Conservation (phyloP, 2,113 vertebrate genomes). For the Podilymbus podiceps region DNA sequence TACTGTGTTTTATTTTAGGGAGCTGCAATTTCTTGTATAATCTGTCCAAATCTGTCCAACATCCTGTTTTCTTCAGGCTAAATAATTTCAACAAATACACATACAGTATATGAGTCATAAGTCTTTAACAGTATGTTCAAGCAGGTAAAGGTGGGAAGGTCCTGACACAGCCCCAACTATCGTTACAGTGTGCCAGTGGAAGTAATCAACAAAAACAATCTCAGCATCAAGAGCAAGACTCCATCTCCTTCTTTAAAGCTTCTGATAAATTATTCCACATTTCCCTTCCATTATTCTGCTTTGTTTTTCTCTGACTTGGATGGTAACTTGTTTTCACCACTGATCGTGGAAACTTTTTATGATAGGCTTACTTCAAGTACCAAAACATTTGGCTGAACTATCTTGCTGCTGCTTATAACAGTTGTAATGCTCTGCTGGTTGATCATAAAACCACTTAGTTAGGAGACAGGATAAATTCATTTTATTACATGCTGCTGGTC, state of each 20-base stretch:
- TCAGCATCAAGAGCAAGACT: not conserved
- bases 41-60: not conserved
- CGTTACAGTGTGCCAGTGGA: not conserved
- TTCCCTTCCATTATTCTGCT: not conserved
- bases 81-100: not conserved
- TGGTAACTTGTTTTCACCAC: not conserved
- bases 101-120: not conserved
- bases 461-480: not conserved
- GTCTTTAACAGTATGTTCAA: constrained; percentile 2
- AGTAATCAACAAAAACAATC: not conserved
- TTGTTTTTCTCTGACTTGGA: not conserved
- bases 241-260: not conserved
- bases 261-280: not conserved
- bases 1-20: not conserved
- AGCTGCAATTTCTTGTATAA: not conserved
- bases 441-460: not conserved
- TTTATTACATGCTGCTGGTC: not conserved
- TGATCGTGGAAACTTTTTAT: not conserved
- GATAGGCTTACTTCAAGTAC: not conserved
- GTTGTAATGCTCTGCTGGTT: not conserved
- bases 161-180: not conserved
- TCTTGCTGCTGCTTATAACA: not conserved
- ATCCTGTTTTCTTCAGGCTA: constrained; percentile 50
- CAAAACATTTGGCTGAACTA: not conserved
- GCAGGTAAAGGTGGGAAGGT: not conserved